Percentiles rank a stretch among this genome's conserved stretches.
Evolutionary conservation across 2,113 vertebrate genomes (phyloP).

Genomic region (Falco punctatus): DNA sequence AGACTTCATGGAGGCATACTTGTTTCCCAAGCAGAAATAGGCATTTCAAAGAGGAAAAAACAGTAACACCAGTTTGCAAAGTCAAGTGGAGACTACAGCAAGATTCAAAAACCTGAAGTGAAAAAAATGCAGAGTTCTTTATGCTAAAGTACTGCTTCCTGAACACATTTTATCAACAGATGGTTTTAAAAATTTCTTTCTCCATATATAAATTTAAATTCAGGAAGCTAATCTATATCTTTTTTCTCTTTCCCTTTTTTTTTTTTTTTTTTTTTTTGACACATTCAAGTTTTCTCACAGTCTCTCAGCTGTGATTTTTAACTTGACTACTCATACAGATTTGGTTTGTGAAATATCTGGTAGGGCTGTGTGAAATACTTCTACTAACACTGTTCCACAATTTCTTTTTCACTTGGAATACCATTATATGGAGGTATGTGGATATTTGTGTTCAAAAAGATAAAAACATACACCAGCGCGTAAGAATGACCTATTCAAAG

Average conservation of each 20-base stretch:
- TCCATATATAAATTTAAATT: slow-evolving; percentile 20
- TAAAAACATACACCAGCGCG: not conserved
- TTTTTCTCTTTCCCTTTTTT: not conserved
- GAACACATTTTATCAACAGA: slow-evolving; percentile 49
- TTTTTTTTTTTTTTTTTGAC: not conserved
- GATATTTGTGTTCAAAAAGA: not conserved
- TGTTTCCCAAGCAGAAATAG: not conserved
- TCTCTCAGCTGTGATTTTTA: slow-evolving; percentile 58
- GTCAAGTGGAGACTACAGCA: not conserved
- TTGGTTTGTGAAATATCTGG: not conserved
- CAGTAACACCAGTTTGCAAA: not conserved
- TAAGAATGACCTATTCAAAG: not conserved
- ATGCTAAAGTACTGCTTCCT: slow-evolving; percentile 1
- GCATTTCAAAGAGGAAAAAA: not conserved
- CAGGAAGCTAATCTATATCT: not conserved
- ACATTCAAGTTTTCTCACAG: slow-evolving; percentile 2
- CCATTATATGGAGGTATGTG: not conserved
- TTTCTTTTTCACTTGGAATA: not conserved
- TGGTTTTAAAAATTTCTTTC: slow-evolving; percentile 34
- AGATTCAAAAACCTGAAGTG: not conserved
- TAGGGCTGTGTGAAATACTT: not conserved
- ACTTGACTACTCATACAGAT: not conserved
- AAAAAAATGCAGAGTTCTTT: not conserved
- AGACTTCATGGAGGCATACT: not conserved
- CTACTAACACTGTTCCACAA: not conserved